Evolutionary conservation across 1,140 invertebrate genomes (phyloP).

Genomic region (Atopsyche davidsoni): DNA sequence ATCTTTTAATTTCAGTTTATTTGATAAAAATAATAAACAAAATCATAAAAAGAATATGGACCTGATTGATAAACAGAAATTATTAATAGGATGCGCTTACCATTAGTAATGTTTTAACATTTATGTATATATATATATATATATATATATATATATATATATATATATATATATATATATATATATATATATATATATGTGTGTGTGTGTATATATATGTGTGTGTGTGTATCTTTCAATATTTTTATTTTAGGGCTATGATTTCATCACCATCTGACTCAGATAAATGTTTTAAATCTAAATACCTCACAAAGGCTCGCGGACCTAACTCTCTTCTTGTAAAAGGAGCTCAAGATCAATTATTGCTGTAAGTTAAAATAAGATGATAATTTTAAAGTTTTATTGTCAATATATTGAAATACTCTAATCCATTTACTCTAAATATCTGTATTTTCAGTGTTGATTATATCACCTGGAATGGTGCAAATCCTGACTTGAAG

Average conservation of each 20-base stretch:
- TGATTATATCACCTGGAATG: constrained; percentile 29
- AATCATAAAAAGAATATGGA: background rate
- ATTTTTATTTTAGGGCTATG: background rate
- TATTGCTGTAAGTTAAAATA: constrained; percentile 58
- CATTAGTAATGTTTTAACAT: background rate
- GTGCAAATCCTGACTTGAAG: constrained; percentile 27
- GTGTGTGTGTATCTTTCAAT: constrained; percentile 12
- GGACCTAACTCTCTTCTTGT: constrained; percentile 55
- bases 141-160: background rate
- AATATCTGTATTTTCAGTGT: constrained; percentile 12
- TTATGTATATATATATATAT: constrained; percentile 6
- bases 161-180: constrained; percentile 2
- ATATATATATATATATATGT: constrained; percentile 1
- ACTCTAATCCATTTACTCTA: background rate
- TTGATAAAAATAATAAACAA: background rate
- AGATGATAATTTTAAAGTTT: constrained; percentile 6
- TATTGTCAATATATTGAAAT: background rate
- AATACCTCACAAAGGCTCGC: constrained; percentile 47
- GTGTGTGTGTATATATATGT: background rate
- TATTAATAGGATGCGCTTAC: background rate
- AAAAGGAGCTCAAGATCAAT: constrained; percentile 61
- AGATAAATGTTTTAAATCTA: constrained; percentile 41
- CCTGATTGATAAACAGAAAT: background rate
- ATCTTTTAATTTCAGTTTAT: background rate
- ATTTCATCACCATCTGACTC: background rate